These are phyloP conservation scores for Palythoa grandiflora DNA, from an alignment of 92 coral and sea anemone genomes.

Conservation along the genomic window DNA sequence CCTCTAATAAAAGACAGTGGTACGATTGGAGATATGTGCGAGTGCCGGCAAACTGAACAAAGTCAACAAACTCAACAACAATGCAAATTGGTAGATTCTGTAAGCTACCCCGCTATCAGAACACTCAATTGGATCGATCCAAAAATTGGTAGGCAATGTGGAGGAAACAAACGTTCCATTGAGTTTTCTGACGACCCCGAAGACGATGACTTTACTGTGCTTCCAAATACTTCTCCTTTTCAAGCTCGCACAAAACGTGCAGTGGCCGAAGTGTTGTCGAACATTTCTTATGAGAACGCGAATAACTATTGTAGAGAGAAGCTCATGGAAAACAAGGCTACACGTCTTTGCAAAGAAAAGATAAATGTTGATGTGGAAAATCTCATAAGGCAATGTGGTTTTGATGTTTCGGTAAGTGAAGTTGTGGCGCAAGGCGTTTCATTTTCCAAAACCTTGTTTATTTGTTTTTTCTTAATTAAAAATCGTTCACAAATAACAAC, in stretches of 20 bases:
- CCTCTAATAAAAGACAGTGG: not conserved
- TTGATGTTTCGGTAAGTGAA: slow-evolving; percentile 28
- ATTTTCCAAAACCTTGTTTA: too few relatives aligned
- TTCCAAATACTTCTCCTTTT: not conserved
- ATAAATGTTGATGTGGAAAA: slow-evolving; percentile 23
- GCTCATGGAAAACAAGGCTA: slow-evolving; percentile 14
- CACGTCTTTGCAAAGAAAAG: slow-evolving; percentile 4
- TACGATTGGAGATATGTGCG: not conserved
- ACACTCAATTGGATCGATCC: not conserved
- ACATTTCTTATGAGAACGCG: slow-evolving; percentile 23
- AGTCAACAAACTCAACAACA: not conserved
- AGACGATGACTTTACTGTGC: not conserved
- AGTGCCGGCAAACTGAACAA: not conserved
- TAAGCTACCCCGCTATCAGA: not conserved
- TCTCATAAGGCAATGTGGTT: slow-evolving; percentile 15
- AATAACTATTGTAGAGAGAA: slow-evolving; percentile 7
- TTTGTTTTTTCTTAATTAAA: too few relatives aligned
- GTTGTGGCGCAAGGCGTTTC: not conserved
- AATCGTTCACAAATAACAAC: too few relatives aligned
- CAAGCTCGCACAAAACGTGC: slow-evolving; percentile 26
- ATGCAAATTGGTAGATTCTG: not conserved
- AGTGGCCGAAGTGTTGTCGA: not conserved
- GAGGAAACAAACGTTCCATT: slow-evolving; percentile 10
- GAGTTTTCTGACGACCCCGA: slow-evolving; percentile 7
- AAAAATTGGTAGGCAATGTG: not conserved